Base-by-base conservation (phyloP, 2,797 vertebrate genomes). In the Odontamblyopus lacepedii region DNA sequence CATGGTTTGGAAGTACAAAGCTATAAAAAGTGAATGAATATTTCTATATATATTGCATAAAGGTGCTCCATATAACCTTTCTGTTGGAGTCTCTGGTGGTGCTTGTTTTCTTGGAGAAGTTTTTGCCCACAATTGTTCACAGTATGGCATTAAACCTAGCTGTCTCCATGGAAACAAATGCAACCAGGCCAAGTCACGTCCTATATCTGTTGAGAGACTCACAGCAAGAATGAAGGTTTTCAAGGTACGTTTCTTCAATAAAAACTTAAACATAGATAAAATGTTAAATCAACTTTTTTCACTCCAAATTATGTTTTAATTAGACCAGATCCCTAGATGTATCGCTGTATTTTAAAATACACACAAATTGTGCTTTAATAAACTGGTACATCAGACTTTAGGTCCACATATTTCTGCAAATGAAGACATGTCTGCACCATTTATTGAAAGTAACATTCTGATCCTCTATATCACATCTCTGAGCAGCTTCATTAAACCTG, bases 401-500 rank as follows among this genome's bases (percentile, higher is more conserved):
- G 6, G 30, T 30, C 15, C 26, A 30, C 5, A 30, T 16, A 60
- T 29, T 29, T 60, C 12, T 35, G 7, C 30, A 65, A 70, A 72
- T 57, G 27, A 64, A 66, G 29, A 74, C 26, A 0, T 16, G 48
- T 18, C 15, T 51, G 18, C 56, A 60, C 26, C 19, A 29, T 77
- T 71, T 73, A 55, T 18, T 26, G 15, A 60, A 71, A 66, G 38
- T 63, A 18, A 55, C 29, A 74, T 29, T 2, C 68, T 9, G 9
- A 9, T 30, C 41, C 38, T 15, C 50, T 65, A 51, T 63, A 62
- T 7, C 48, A 1, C 32, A 16, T 69, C 53, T 23, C 35, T 16
- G 53, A 26, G 32, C 67, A 23, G 67, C 67, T 69, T 32, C 32
- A 69, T 57, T 69, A 69, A 65, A 68, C n/a, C 23, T 59, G 11